Evolutionary conservation across 1,140 invertebrate genomes (phyloP), one percentile per base, ranked within the genome.

Genomic region (Drosophila insularis): DNA sequence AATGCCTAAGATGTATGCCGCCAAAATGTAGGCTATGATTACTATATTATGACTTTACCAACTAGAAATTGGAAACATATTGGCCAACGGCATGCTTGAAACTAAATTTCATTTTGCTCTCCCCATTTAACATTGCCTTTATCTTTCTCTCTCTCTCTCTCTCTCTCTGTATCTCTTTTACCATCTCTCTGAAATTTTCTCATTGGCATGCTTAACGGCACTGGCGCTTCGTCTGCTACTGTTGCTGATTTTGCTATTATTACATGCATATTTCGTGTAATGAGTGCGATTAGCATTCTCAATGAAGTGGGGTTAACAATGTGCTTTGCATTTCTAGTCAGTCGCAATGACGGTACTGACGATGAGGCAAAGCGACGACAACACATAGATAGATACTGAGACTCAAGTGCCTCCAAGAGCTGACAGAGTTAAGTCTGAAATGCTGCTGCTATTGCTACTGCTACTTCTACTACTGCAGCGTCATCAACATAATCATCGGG

Each of bases 261-360:
- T 87, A 89, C 82, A 89, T 87, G 82, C 84, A 82, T 89, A 86
- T 87, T 87, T 87, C 77, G 84, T 82, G 84, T 87, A 87, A 87
- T 87, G 82, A 82, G 84, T 89, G 82, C 84, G 84, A 87, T 87
- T 87, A 87, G 84, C 80, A 89, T 87, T 89, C 81, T 68, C 82
- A 87, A 87, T 87, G 79, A 89, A 87, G 82, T 87, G 79, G 84
- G 76, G 84, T 81, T 87, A 87, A 81, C 82, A 81, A 74, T 86
- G 81, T 81, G 81, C 82, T 85, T 68, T 79, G 81, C 81, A 87
- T 87, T 76, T 76, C 74, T 80, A 84, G 73, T 68, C 68, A 61
- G 64, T 23, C 14, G 21, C 27, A 27, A 60, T 50, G 50, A 56
- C 27, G 14, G 35, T 31, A 17, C 14, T 3, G 31, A 37, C 35